Conservation (phyloP, 2,888 invertebrate species). For the Drosophila neoperkinsi region DNA sequence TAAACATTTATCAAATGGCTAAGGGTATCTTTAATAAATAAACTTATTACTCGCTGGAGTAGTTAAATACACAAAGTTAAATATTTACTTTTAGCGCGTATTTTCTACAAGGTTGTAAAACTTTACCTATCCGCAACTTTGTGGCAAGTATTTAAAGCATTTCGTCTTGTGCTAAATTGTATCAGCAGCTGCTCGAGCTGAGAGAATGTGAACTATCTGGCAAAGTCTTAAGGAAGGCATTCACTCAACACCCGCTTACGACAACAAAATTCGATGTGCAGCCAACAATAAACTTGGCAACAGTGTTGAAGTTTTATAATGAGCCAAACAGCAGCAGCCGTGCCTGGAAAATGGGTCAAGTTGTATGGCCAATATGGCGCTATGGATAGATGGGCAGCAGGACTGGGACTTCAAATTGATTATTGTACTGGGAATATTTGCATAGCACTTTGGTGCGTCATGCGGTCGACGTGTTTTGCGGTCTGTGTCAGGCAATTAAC, state of each 20-base stretch:
- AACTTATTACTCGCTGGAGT: neutral
- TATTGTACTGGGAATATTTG: conserved; percentile 67
- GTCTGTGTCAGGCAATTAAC: conserved; percentile 69
- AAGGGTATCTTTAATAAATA: neutral
- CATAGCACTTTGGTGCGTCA: conserved; percentile 73
- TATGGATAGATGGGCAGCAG: conserved; percentile 11
- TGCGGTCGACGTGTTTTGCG: conserved; percentile 64
- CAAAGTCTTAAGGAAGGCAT: conserved; percentile 51
- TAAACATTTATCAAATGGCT: neutral
- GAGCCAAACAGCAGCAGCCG: conserved; percentile 38
- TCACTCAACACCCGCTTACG: conserved; percentile 13
- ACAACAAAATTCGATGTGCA: conserved; percentile 18
- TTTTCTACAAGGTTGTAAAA: neutral
- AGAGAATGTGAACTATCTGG: conserved; percentile 39
- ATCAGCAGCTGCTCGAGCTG: conserved; percentile 44
- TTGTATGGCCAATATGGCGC: conserved; percentile 65
- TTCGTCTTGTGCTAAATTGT: conserved; percentile 32
- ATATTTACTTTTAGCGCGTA: neutral
- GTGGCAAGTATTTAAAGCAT: conserved; percentile 40
- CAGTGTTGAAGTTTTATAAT: conserved; percentile 55
- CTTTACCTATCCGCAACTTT: neutral
- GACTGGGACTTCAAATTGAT: conserved; percentile 42
- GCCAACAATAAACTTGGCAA: conserved; percentile 46
- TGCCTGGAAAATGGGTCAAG: conserved; percentile 67
- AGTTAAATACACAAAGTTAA: neutral